A percentile compares a stretch with the other conserved stretches of the same genome.
phyloP scores from a whole-genome alignment of 2,113 vertebrate species.

The Cacatua alba region DNA sequence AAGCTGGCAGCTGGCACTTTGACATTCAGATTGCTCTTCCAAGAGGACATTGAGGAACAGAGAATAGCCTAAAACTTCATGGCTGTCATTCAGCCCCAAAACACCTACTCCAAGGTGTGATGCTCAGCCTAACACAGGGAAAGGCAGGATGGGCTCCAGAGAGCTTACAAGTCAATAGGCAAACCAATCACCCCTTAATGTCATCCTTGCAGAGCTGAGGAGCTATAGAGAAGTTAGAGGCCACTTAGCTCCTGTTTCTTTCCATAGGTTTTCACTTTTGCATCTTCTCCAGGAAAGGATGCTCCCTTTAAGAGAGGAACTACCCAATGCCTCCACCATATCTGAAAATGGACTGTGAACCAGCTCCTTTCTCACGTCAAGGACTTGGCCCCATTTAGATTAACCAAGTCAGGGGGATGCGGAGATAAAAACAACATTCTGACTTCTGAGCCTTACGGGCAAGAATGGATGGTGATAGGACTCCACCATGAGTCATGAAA shows the following conservation, averaged over 20 bases:
- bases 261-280: background rate
- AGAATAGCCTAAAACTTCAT: background rate
- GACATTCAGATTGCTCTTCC: background rate
- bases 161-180: background rate
- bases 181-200: background rate
- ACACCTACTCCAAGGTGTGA: background rate
- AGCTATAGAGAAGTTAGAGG: background rate
- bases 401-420: background rate
- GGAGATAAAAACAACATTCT: background rate
- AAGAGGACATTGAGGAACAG: background rate
- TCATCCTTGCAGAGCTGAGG: background rate
- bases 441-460: background rate
- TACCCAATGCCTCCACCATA: background rate
- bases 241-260: background rate
- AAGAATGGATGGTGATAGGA: background rate
- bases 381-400: background rate
- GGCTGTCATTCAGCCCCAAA: background rate
- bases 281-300: background rate
- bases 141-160: background rate
- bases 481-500: background rate
- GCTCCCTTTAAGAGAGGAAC: background rate
- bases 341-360: background rate
- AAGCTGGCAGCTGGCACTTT: background rate
- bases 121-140: background rate
- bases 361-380: background rate